Evolutionary conservation across 1,140 invertebrate genomes (phyloP).

Genomic region (Nasonia longicornis): DNA sequence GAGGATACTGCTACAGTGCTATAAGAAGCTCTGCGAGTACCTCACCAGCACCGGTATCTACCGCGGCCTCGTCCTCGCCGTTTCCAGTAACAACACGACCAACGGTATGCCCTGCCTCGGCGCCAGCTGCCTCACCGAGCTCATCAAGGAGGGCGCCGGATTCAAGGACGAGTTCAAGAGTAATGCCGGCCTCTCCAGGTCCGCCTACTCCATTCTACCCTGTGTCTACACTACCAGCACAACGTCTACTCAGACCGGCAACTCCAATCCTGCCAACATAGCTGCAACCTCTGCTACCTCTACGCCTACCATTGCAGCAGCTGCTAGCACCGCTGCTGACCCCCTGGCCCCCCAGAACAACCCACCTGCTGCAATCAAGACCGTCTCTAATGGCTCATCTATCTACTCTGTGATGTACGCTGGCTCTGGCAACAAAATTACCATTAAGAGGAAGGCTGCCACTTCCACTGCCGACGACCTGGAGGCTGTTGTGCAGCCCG

Average conservation of each 20-base stretch:
- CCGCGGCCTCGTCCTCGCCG: slow-evolving; percentile 69
- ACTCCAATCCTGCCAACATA: slow-evolving; percentile 51
- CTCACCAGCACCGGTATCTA: slow-evolving; percentile 80
- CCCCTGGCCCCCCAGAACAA: neutral
- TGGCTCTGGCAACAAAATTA: slow-evolving; percentile 84
- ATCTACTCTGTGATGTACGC: slow-evolving; percentile 85
- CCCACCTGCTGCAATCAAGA: slow-evolving; percentile 68
- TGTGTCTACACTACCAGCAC: slow-evolving; percentile 78
- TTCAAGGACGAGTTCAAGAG: slow-evolving; percentile 84
- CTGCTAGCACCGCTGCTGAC: neutral
- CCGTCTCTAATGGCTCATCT: slow-evolving; percentile 76
- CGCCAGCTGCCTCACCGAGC: slow-evolving; percentile 75
- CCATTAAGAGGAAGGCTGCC: slow-evolving; percentile 82
- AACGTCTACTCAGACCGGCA: slow-evolving; percentile 75
- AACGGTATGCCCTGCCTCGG: slow-evolving; percentile 60
- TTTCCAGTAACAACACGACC: slow-evolving; percentile 68
- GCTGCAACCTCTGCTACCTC: neutral
- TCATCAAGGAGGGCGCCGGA: slow-evolving; percentile 83
- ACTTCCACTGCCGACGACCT: slow-evolving; percentile 67
- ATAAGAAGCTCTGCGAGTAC: slow-evolving; percentile 89
- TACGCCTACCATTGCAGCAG: neutral
- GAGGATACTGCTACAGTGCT: slow-evolving; percentile 85
- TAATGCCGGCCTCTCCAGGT: slow-evolving; percentile 76
- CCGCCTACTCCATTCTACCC: slow-evolving; percentile 79
- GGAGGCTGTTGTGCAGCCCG: slow-evolving; percentile 55